Evolutionary conservation across 1,140 invertebrate genomes (phyloP).

Genomic region (Halictus rubicundus): DNA sequence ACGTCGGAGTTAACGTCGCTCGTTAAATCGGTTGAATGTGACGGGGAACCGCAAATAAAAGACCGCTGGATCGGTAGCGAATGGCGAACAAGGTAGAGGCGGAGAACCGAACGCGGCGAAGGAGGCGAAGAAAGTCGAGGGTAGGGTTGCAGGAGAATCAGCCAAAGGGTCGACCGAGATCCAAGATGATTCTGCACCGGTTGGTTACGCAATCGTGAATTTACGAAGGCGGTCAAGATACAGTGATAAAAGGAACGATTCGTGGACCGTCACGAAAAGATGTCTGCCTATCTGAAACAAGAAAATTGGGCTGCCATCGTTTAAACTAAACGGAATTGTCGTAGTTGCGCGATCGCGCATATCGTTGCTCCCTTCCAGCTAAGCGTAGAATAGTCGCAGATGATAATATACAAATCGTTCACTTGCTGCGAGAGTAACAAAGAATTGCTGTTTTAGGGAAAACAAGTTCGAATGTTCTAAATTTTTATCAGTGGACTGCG

Average conservation of each 20-base stretch:
- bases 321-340: constrained; percentile 53
- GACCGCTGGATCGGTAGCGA: constrained; percentile 15
- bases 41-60: constrained; percentile 29
- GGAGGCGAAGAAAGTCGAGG: constrained; percentile 31
- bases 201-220: constrained; percentile 64
- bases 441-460: no score
- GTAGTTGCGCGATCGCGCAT: no score
- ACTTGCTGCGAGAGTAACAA: neutral
- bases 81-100: constrained; percentile 30
- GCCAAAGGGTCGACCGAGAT: constrained; percentile 16
- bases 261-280: constrained; percentile 73
- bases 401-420: neutral
- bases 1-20: constrained; percentile 41
- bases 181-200: neutral
- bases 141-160: neutral
- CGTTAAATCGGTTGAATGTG: constrained; percentile 36
- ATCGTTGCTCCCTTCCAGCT: neutral
- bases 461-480: no score
- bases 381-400: neutral
- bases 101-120: constrained; percentile 27
- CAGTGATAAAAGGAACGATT: constrained; percentile 71
- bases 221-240: constrained; percentile 63
- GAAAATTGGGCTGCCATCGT: constrained; percentile 69
- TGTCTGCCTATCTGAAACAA: constrained; percentile 68
- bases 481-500: no score